Percentiles rank a stretch among this genome's conserved stretches.
These are phyloP conservation scores for Cyprinodon brontotheroides DNA, from an alignment of 2,113 vertebrate genomes.

Conservation along the genomic window DNA sequence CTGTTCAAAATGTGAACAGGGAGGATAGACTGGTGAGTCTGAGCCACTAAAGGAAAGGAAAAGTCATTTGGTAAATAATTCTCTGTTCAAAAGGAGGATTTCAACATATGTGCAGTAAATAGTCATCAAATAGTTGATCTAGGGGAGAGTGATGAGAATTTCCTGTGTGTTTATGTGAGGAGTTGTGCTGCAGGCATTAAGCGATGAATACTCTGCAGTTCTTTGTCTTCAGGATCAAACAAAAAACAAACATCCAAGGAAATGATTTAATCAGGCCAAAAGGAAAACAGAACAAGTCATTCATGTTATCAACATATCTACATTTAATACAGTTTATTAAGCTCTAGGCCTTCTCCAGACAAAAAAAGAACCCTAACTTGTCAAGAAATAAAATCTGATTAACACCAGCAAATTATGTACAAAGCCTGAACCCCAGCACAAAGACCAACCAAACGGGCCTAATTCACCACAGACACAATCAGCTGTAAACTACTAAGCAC, in stretches of 20 bases:
- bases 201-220: constrained; percentile 3
- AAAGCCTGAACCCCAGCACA: constrained; percentile 40
- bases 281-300: constrained; percentile 50
- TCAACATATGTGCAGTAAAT: too few relatives aligned
- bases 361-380: constrained; percentile 38
- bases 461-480: constrained; percentile 53
- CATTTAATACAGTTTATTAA: constrained; percentile 79
- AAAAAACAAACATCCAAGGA: constrained; percentile 47
- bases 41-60: too few relatives aligned
- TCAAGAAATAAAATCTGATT: constrained; percentile 66
- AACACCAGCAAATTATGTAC: constrained; percentile 70
- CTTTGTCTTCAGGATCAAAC: constrained; percentile 30
- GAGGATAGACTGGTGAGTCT: too few relatives aligned
- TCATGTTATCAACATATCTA: constrained; percentile 78
- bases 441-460: constrained; percentile 30
- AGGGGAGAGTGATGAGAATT: too few relatives aligned
- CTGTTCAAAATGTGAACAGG: too few relatives aligned
- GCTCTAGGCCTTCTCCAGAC: constrained; percentile 59
- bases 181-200: neutral
- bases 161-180: neutral
- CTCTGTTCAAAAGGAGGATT: too few relatives aligned
- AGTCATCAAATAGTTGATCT: too few relatives aligned
- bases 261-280: constrained; percentile 54
- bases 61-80: too few relatives aligned
- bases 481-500: constrained; percentile 48